Conservation (phyloP, 2,888 invertebrate genomes). For the Drosophila greeni region DNA sequence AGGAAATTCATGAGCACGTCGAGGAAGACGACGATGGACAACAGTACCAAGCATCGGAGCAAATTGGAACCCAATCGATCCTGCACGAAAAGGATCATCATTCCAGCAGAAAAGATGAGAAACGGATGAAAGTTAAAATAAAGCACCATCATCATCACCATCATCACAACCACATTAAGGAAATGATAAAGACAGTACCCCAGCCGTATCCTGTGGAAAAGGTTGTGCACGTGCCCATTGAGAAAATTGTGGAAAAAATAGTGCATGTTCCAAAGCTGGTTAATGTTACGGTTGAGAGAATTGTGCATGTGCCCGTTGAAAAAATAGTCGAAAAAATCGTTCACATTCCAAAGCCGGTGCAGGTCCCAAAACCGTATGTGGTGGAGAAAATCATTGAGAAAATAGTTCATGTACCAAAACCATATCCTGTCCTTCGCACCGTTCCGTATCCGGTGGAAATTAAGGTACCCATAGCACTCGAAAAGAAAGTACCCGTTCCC, state of each 20-base stretch:
- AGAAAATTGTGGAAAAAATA: conserved; percentile 79
- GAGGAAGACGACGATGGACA: conserved; percentile 47
- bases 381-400: conserved; percentile 80
- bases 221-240: conserved; percentile 77
- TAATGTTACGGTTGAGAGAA: conserved; percentile 81
- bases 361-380: conserved; percentile 79
- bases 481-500: conserved; percentile 64
- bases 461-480: conserved; percentile 77
- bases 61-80: conserved; percentile 56
- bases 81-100: conserved; percentile 27
- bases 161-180: conserved; percentile 83
- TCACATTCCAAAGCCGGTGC: conserved; percentile 80
- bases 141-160: conserved; percentile 84
- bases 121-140: conserved; percentile 71
- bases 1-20: conserved; percentile 77
- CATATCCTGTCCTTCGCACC: conserved; percentile 63
- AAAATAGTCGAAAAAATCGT: conserved; percentile 79
- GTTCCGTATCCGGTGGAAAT: conserved; percentile 60
- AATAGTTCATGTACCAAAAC: conserved; percentile 80
- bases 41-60: conserved; percentile 56
- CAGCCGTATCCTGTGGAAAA: conserved; percentile 81
- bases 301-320: conserved; percentile 78
- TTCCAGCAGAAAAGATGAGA: conserved; percentile 20
- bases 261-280: conserved; percentile 80
- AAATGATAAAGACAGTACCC: conserved; percentile 81